phyloP scores from a whole-genome alignment of 2,113 vertebrate species.

The Lophius piscatorius region DNA sequence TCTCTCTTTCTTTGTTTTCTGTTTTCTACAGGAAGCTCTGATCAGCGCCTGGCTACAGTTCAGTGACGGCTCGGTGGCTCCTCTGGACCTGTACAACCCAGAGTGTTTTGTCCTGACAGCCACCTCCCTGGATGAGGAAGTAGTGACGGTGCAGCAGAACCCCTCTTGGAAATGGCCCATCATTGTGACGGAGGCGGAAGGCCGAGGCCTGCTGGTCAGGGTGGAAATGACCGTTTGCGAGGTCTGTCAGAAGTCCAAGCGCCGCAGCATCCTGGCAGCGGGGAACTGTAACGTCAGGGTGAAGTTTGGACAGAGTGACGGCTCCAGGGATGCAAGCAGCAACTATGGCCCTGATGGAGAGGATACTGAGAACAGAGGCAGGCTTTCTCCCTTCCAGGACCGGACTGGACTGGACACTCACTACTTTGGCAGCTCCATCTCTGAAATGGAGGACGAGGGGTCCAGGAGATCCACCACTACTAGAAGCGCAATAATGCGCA shows the following conservation, averaged over 20 bases:
- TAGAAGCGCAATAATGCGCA: constrained; percentile 77
- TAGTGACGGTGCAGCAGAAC: constrained; percentile 82
- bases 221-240: constrained; percentile 94
- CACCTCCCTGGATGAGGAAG: constrained; percentile 86
- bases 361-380: constrained; percentile 84
- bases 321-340: constrained; percentile 53
- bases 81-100: constrained; percentile 90
- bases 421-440: constrained; percentile 79
- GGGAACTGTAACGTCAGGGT: constrained; percentile 86
- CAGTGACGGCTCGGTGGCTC: constrained; percentile 91
- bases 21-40: constrained; percentile 90
- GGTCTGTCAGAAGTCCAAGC: constrained; percentile 92
- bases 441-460: constrained; percentile 83
- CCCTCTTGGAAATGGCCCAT: constrained; percentile 82
- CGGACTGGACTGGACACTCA: constrained; percentile 80
- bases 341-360: constrained; percentile 78
- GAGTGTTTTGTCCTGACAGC: constrained; percentile 88
- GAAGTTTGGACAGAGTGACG: constrained; percentile 86
- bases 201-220: constrained; percentile 88
- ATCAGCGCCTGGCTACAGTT: constrained; percentile 96
- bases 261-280: constrained; percentile 88
- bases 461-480: constrained; percentile 79
- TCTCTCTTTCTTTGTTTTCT: not conserved
- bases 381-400: constrained; percentile 81
- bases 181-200: constrained; percentile 88